Conservation (phyloP, 2,888 invertebrate species). For the Nemurella pictetii region DNA sequence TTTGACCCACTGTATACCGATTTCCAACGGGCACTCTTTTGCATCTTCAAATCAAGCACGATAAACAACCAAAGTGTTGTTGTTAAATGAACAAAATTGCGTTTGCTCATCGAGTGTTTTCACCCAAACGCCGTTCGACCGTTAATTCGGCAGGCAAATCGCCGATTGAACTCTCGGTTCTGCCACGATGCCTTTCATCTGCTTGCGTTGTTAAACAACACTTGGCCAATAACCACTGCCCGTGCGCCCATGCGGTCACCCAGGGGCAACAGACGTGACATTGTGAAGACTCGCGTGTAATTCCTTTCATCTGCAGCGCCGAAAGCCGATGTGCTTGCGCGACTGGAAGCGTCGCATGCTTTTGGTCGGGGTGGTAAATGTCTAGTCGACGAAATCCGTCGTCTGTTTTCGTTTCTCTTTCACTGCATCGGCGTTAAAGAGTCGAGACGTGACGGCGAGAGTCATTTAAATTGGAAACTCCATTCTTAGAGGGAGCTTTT, state of each 20-base stretch:
- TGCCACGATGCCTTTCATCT: not conserved
- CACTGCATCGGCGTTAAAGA: too few species aligned
- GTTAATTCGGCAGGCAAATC: not conserved
- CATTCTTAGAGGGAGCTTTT: too few species aligned
- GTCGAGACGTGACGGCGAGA: too few species aligned
- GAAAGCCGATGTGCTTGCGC: too few species aligned
- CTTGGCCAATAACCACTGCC: not conserved
- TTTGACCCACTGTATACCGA: too few species aligned
- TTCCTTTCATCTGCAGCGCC: too few species aligned
- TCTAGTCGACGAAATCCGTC: too few species aligned
- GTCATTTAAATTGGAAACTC: too few species aligned
- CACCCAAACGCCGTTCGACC: not conserved
- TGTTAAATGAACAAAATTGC: not conserved
- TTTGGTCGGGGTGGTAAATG: not conserved
- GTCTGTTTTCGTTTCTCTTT: too few species aligned
- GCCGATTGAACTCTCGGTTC: not conserved
- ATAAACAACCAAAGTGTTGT: not conserved
- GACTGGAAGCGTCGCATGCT: not conserved
- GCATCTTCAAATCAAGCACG: not conserved
- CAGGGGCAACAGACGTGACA: not conserved
- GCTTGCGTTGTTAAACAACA: not conserved
- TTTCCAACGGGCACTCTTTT: not conserved
- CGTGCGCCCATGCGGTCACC: not conserved
- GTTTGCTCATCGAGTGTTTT: not conserved
- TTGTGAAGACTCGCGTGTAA: too few species aligned